These are phyloP conservation scores for Metaphire vulgaris DNA, from an alignment of 1,140 invertebrate genomes.

Conservation along the genomic window DNA sequence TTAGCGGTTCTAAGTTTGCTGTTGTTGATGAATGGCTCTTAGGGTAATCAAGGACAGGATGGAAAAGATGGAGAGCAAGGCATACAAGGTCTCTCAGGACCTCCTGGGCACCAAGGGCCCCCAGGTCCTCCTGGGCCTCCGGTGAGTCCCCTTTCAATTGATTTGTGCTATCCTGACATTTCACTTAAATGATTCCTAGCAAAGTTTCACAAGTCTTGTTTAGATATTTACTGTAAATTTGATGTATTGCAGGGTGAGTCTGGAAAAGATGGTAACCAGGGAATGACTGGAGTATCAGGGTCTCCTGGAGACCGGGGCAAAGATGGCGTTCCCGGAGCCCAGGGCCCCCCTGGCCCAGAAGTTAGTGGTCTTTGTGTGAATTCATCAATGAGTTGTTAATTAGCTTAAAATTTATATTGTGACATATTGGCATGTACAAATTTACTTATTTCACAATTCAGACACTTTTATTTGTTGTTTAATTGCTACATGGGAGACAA, in stretches of 20 bases:
- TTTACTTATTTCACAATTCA: too few relatives aligned
- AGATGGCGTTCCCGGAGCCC: slow-evolving; percentile 23
- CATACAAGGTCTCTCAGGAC: background rate
- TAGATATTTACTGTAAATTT: background rate
- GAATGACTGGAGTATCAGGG: slow-evolving; percentile 61
- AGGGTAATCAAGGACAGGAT: background rate
- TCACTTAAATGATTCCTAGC: background rate
- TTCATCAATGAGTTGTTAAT: too few relatives aligned
- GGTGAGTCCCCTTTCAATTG: background rate
- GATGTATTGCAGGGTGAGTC: slow-evolving; percentile 58
- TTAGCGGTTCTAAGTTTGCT: too few relatives aligned
- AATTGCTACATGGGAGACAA: too few relatives aligned
- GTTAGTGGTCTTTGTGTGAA: slow-evolving; percentile 2
- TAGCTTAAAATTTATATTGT: background rate
- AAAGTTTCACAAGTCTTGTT: background rate
- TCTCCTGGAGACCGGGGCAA: slow-evolving; percentile 71
- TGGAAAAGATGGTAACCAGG: slow-evolving; percentile 72
- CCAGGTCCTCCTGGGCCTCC: background rate
- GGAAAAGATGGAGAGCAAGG: background rate
- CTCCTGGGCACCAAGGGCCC: background rate
- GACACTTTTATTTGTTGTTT: too few relatives aligned
- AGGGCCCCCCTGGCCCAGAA: slow-evolving; percentile 42
- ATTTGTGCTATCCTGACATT: background rate
- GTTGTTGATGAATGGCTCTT: too few relatives aligned
- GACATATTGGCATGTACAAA: too few relatives aligned